A percentile compares a stretch with the other conserved stretches of the same genome.
Evolutionary conservation across 2,888 invertebrate genomes (phyloP).

Genomic region (Chloromyia formosa): DNA sequence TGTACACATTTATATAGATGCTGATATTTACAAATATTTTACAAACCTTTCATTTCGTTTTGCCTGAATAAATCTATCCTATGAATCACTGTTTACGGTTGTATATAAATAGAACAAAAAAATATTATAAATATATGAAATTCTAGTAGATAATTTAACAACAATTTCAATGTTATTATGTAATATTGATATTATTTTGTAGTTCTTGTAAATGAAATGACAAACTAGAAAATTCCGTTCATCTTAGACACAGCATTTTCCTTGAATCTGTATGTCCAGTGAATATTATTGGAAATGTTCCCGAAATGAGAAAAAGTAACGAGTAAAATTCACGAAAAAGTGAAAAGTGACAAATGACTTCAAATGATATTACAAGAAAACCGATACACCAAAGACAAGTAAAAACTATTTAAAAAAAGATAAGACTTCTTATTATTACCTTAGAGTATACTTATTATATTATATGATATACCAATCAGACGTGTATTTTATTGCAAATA

Average conservation of each 20-base stretch:
- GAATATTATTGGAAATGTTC: neutral
- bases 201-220: too few species aligned
- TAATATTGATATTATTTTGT: too few species aligned
- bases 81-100: conserved; percentile 16
- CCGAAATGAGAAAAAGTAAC: neutral
- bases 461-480: conserved; percentile 7
- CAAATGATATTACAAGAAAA: conserved; percentile 17
- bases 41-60: neutral
- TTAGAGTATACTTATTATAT: conserved; percentile 6
- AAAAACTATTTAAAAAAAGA: conserved; percentile 19
- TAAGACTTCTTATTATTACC: conserved; percentile 20
- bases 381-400: conserved; percentile 22
- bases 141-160: too few species aligned
- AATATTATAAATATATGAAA: too few species aligned
- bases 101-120: conserved; percentile 10
- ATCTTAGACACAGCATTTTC: too few species aligned
- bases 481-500: conserved; percentile 36
- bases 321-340: conserved; percentile 7
- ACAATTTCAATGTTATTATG: too few species aligned
- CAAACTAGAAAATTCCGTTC: too few species aligned
- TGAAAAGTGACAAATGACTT: neutral
- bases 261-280: too few species aligned
- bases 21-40: neutral
- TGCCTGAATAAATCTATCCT: neutral
- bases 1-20: too few species aligned